Evolutionary conservation across 1,140 invertebrate genomes (phyloP), one percentile per base, ranked within the genome.

Genomic region (Grapholita molesta): DNA sequence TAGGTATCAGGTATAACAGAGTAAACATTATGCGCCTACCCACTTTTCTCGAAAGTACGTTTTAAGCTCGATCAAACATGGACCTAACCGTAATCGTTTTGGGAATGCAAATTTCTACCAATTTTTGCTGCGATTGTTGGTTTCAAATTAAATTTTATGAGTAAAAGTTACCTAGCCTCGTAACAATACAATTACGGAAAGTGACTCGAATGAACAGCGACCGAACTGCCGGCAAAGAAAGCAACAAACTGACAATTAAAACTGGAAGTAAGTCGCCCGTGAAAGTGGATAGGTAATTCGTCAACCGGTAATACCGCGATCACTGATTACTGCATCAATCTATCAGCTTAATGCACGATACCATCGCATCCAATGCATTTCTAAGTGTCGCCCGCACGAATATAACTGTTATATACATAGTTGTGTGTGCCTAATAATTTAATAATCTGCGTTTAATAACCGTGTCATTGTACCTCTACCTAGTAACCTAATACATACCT

Each of bases 251-350:
- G 55, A 30, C 61, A 72, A 69, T 74, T 71, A 71, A 73, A 74
- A 74, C 72, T 76, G 73, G 67, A 68, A 69, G 69, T 68, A 69
- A 68, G 68, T 67, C 64, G 74, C 64, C 42, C 67, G 71, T 74
- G 73, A 77, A 79, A 75, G 73, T 74, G 55, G 67, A 68, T 74
- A 70, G 48, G 24, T 67, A 69, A 68, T 68, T 70, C 70, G 68
- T 73, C 71, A 70, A 70, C 69, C 68, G 76, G 55, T 61, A 32
- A 61, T 61, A 61, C 55, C 30, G 24, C 24, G 55, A 61, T 32
- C 15, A 32, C 55, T 48, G 42, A 21, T 48, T 48, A 48, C 42
- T 48, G 42, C 42, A 48, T 48, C 42, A 6, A 21, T 6, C 42
- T 48, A 48, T 48, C 42, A 48, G 42, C 42, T 48, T 48, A 48